These are phyloP conservation scores for Brachyopa scutellaris DNA, from an alignment of 2,888 invertebrate species.

Conservation along the genomic window DNA sequence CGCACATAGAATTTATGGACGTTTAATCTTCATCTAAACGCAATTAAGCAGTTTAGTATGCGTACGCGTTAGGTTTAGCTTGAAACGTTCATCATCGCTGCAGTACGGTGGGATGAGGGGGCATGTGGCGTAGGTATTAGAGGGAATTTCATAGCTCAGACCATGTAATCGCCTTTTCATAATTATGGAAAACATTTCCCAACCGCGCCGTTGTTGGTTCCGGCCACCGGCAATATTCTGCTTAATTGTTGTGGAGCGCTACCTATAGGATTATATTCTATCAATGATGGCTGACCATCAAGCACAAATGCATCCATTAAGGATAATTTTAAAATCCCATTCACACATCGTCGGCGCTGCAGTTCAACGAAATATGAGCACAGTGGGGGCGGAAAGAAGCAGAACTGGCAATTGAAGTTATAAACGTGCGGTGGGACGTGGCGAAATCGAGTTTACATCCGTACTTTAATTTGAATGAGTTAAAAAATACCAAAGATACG, in stretches of 20 bases:
- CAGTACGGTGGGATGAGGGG: not conserved
- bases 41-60: conserved; percentile 59
- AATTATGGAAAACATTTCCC: conserved; percentile 29
- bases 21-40: conserved; percentile 57
- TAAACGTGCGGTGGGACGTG: too few species aligned
- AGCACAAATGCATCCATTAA: conserved; percentile 38
- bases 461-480: too few species aligned
- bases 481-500: too few species aligned
- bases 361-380: not conserved
- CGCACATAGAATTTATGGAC: conserved; percentile 38
- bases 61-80: conserved; percentile 23
- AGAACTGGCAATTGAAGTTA: not conserved
- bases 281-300: conserved; percentile 11
- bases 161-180: conserved; percentile 18
- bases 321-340: conserved; percentile 30
- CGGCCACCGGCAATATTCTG: too few species aligned
- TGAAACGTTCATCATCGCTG: conserved; percentile 22
- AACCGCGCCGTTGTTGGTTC: too few species aligned
- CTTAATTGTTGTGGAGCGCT: not conserved
- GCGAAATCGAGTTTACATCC: too few species aligned
- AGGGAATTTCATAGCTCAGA: not conserved
- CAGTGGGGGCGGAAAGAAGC: not conserved
- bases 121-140: not conserved
- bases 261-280: conserved; percentile 14
- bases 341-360: conserved; percentile 26